Evolutionary conservation across 2,797 vertebrate species (phyloP), one percentile per base, ranked within the genome.

Genomic region (Danio aesculapii): DNA sequence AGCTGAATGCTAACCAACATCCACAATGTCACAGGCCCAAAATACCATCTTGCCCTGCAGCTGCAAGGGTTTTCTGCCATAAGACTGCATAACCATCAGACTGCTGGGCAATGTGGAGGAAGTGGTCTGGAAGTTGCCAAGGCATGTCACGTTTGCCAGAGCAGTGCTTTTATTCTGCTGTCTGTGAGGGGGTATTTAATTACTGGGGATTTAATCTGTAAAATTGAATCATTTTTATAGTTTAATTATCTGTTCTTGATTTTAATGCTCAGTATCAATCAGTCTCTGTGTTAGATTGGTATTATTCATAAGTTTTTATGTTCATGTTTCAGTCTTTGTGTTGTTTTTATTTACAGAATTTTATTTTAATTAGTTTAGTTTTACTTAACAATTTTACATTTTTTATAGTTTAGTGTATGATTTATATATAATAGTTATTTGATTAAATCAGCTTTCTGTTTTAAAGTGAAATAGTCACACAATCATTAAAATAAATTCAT

Each of bases 1-100:
- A 75, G 82, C 62, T 79, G 83, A 87, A 88, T 88, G 78, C 84
- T 84, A 88, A 89, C 84, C 82, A 81, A 61, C 57, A 63, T 84
- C 76, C 77, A 82, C 75, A 79, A 77, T 47, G 72, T 77, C 63
- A 76, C 80, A 47, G 69, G 70, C 80, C 84, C 82, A 83, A 83
- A 83, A 85, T 78, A 78, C 77, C 77, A 63, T 75, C 72, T 79
- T 79, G 10, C 74, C 49, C 71, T 74, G 49, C 58, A 79, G 83
- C 81, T 81, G 68, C 19, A 62, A 83, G 75, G 81, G 68, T 84
- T 14, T 71, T 75, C 62, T 70, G 75, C 52, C 62, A 55, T 59
- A 68, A 77, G 61, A 3, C 14, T 67, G 47, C 17, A 57, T 39
- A 80, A 13, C 16, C 61, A 61, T 55, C 47, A 46, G 71, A 43